A percentile compares a stretch with the other conserved stretches of the same genome.
phyloP scores from a whole-genome alignment of 2,888 invertebrate genomes.

The Rhodophaea formosa region DNA sequence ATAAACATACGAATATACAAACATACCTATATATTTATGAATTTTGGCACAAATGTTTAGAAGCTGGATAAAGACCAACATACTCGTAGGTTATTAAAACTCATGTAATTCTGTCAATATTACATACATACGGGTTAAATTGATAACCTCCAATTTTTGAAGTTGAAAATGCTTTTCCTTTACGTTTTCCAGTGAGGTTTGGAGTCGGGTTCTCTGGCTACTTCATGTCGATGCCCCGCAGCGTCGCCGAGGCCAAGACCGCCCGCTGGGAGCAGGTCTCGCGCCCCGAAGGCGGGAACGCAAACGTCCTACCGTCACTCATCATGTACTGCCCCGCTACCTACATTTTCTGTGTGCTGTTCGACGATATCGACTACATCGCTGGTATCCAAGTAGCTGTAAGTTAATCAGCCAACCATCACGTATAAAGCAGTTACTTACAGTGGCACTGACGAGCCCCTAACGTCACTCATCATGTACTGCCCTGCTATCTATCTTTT shows the following conservation, averaged over 20 bases:
- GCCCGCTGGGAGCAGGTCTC: constrained; percentile 37
- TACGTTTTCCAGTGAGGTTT: constrained; percentile 16
- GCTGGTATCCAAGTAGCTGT: constrained; percentile 59
- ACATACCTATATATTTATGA: too few relatives aligned
- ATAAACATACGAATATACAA: too few relatives aligned
- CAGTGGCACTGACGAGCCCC: too few relatives aligned
- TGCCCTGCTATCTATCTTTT: constrained; percentile 45
- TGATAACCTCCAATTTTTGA: too few relatives aligned
- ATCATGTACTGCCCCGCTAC: constrained; percentile 46
- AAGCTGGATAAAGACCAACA: too few relatives aligned
- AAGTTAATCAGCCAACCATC: constrained; percentile 27
- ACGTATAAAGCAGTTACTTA: constrained; percentile 31
- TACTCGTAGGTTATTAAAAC: too few relatives aligned
- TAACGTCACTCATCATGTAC: too few relatives aligned
- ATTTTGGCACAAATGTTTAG: too few relatives aligned
- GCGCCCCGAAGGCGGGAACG: constrained; percentile 32
- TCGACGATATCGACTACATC: constrained; percentile 39
- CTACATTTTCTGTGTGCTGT: constrained; percentile 47
- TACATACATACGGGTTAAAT: too few relatives aligned
- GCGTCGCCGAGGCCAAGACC: constrained; percentile 31
- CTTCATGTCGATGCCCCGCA: constrained; percentile 45
- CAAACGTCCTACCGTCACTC: constrained; percentile 38
- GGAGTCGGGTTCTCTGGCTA: constrained; percentile 23
- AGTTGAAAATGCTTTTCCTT: background rate
- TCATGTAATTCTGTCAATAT: too few relatives aligned